phyloP scores from a whole-genome alignment of 1,140 invertebrate genomes.

The Drosophila willistoni region DNA sequence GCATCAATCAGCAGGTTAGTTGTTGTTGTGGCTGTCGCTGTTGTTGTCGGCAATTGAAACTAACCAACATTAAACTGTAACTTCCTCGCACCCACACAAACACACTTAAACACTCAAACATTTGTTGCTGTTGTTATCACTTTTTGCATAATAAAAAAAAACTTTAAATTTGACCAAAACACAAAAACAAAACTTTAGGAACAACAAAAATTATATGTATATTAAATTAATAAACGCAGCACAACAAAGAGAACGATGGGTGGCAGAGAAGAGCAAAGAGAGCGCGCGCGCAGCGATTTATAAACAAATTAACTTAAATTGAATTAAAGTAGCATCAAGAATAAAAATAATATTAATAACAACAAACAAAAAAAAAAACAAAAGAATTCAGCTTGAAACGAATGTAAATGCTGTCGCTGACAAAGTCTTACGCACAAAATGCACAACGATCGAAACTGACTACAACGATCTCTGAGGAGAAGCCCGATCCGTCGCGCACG shows the following conservation, averaged over 20 bases:
- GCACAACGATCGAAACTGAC: slow-evolving; percentile 36
- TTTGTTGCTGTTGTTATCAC: slow-evolving; percentile 19
- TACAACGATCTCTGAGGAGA: not conserved
- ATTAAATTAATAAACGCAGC: slow-evolving; percentile 21
- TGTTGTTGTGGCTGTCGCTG: slow-evolving; percentile 33
- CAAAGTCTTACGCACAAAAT: slow-evolving; percentile 30
- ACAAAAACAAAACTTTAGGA: slow-evolving; percentile 1
- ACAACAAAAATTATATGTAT: slow-evolving; percentile 7
- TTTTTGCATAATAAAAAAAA: slow-evolving; percentile 22
- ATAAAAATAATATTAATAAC: not conserved
- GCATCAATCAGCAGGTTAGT: slow-evolving; percentile 48
- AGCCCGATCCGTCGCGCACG: slow-evolving; percentile 49
- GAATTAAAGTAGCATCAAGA: slow-evolving; percentile 2
- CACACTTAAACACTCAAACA: not conserved
- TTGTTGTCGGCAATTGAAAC: slow-evolving; percentile 68
- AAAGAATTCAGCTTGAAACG: slow-evolving; percentile 40
- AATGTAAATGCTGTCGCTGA: slow-evolving; percentile 16
- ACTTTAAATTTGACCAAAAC: slow-evolving; percentile 8
- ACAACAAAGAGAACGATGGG: slow-evolving; percentile 26
- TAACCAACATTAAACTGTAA: slow-evolving; percentile 77
- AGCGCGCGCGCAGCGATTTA: slow-evolving; percentile 12
- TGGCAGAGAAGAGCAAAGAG: not conserved
- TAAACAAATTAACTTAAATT: slow-evolving; percentile 35
- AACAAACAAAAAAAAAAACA: slow-evolving; percentile 19
- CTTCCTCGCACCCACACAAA: slow-evolving; percentile 62